Evolutionary conservation across 1,140 invertebrate species (phyloP), one percentile per base, ranked within the genome.

Genomic region (Sipha flava): DNA sequence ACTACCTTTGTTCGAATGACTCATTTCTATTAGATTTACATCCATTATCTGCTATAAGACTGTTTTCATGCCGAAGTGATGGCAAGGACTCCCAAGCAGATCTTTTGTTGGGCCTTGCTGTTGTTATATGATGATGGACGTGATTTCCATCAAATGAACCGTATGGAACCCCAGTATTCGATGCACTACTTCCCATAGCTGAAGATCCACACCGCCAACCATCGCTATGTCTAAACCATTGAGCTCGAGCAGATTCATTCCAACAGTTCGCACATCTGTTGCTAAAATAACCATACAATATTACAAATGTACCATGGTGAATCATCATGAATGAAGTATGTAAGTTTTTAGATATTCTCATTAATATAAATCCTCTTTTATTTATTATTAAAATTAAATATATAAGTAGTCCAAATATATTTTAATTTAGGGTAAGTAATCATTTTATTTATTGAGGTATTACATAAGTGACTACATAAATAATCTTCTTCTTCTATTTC

Each of bases 161-260:
- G 7, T 80, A 52, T 79, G 81, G 70, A 23, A 57, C 9, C 82
- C 82, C 83, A 83, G 84, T 77, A 81, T 83, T 86, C 83, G 81
- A 85, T 82, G 81, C 84, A 81, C 85, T 88, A 12, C 90, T 91
- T 73, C 90, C 90, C 79, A 91, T 87, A 47, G 90, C 90, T 18
- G 91, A 91, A 83, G 90, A 91, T 40, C 91, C 92, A 0, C 92
- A 93, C 81, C 92, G 90, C 93, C 93, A 94, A 26, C 93, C 93
- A 83, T 94, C 93, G 29, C 92, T 94, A 86, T 94, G 93, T 12
- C 93, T 89, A 85, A 94, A 94, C 93, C 93, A 94, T 83, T 93
- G 92, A 79, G 92, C 92, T 23, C 93, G 89, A 57, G 92, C 92
- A 21, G 92, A 93, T 86, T 94, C 92, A 6, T 92, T 92, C 85